These are phyloP conservation scores for Caenorhabditis briggsae DNA, from an alignment of 1,140 invertebrate species.

Conservation along the genomic window DNA sequence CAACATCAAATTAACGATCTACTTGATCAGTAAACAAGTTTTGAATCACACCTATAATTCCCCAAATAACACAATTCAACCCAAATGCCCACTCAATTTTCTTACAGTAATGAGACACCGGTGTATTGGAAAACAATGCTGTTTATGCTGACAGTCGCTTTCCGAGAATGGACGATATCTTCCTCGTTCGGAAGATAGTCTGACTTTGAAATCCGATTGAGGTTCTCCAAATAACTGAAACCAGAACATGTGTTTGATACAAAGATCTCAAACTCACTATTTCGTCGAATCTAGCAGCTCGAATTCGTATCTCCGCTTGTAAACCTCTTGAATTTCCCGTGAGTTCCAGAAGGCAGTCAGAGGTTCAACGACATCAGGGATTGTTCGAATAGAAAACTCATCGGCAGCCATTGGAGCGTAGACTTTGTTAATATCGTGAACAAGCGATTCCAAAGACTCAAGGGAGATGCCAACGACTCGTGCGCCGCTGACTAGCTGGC, in stretches of 20 bases:
- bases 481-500: conserved; percentile 2
- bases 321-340: neutral
- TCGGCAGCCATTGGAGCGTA: neutral
- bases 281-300: conserved; percentile 32
- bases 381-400: conserved; percentile 7
- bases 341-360: neutral
- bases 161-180: conserved; percentile 42
- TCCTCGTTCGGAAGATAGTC: conserved; percentile 18
- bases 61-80: no score
- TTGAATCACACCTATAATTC: no score
- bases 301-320: conserved; percentile 32
- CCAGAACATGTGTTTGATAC: neutral
- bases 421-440: neutral
- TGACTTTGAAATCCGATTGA: neutral
- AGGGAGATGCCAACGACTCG: neutral
- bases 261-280: neutral
- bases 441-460: neutral
- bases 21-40: no score
- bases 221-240: conserved; percentile 47
- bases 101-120: conserved; percentile 34
- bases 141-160: conserved; percentile 36
- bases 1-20: no score
- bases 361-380: conserved; percentile 1
- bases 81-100: no score
- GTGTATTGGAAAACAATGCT: conserved; percentile 40